Evolutionary conservation across 2,113 vertebrate genomes (phyloP).

Genomic region (Hippocampus guttulatus): DNA sequence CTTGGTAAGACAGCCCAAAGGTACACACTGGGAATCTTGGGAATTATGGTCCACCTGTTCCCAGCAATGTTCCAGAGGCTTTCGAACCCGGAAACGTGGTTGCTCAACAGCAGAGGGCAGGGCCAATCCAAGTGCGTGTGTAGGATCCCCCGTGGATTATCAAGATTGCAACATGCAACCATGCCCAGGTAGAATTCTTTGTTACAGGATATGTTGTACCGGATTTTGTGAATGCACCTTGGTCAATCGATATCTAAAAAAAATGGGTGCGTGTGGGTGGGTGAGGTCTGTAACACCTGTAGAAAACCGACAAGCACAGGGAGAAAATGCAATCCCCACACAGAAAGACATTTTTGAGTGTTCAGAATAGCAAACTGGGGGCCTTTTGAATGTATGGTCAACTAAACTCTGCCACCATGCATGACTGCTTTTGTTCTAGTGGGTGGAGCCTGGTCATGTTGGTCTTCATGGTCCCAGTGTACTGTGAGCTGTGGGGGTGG

Average conservation of each 20-base stretch:
- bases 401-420: neutral
- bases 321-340: neutral
- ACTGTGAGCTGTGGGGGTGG: constrained; percentile 87
- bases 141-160: constrained; percentile 77
- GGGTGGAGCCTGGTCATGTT: constrained; percentile 90
- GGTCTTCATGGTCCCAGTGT: constrained; percentile 92
- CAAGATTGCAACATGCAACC: constrained; percentile 84
- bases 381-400: neutral
- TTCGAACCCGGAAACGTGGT: constrained; percentile 65
- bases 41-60: constrained; percentile 90
- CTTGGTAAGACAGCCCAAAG: constrained; percentile 78
- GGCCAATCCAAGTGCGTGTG: constrained; percentile 48
- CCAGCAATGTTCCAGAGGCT: constrained; percentile 86
- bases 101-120: constrained; percentile 55
- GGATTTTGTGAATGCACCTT: neutral
- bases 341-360: neutral
- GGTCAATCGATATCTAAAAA: neutral
- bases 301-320: neutral
- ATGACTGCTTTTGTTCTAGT: constrained; percentile 65
- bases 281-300: neutral
- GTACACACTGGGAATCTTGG: constrained; percentile 86
- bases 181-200: constrained; percentile 74
- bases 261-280: neutral
- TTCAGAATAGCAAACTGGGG: neutral
- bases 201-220: neutral